Conservation (phyloP, 1,140 invertebrate genomes). For the Andricus grossulariae region DNA sequence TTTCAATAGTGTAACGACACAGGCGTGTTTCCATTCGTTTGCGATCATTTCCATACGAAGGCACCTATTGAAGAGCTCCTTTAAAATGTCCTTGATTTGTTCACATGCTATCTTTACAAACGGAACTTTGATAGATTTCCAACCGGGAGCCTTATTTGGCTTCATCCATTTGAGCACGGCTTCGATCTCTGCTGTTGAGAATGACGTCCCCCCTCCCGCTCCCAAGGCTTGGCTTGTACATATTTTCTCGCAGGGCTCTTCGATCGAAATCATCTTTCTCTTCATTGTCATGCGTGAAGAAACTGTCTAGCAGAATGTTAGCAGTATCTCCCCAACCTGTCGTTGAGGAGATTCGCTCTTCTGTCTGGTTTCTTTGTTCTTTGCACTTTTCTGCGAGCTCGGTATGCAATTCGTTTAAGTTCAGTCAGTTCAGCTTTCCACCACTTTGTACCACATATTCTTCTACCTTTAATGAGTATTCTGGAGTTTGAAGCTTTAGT, state of each 20-base stretch:
- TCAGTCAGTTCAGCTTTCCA: neutral
- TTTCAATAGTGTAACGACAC: conserved; percentile 57
- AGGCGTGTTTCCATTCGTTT: conserved; percentile 56
- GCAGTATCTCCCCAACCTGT: neutral
- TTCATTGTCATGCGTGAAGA: neutral
- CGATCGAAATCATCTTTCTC: neutral
- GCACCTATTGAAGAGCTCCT: conserved; percentile 39
- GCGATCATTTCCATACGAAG: conserved; percentile 50
- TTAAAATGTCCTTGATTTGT: neutral
- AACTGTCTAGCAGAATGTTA: neutral
- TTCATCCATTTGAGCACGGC: conserved; percentile 20
- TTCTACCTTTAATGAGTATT: too few relatives aligned
- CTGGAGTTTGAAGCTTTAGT: too few relatives aligned
- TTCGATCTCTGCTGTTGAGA: neutral
- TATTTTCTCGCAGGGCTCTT: too few relatives aligned
- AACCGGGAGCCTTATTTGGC: conserved; percentile 34
- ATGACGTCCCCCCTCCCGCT: neutral
- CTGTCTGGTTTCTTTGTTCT: neutral
- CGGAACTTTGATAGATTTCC: conserved; percentile 27
- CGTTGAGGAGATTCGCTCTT: neutral
- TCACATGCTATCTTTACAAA: neutral
- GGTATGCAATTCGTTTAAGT: neutral
- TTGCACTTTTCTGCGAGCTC: neutral
- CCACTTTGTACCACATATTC: neutral
- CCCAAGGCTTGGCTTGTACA: too few relatives aligned